Evolutionary conservation across 2,888 invertebrate genomes (phyloP).

Genomic region (Heliconius charithonia): DNA sequence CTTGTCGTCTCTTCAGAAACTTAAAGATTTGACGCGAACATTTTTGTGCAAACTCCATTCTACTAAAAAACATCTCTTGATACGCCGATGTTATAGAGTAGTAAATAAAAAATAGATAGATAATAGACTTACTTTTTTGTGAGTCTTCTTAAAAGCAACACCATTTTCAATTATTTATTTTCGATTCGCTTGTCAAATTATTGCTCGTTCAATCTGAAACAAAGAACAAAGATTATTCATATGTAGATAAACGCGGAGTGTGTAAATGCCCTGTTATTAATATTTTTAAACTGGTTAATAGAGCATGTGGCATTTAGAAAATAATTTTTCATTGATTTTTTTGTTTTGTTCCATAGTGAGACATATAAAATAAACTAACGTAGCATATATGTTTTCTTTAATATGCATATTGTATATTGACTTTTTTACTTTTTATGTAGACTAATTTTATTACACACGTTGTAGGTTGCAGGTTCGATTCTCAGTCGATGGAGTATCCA

Average conservation of each 20-base stretch:
- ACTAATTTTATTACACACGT: not conserved
- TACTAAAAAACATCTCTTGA: no score
- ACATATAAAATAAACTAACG: not conserved
- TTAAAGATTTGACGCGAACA: not conserved
- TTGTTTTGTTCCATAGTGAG: not conserved
- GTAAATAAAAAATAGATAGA: no score
- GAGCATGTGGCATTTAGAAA: not conserved
- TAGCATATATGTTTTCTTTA: not conserved
- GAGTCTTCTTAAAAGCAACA: slow-evolving; percentile 65
- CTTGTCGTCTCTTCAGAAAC: not conserved
- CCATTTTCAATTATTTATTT: slow-evolving; percentile 58
- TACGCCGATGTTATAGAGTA: no score
- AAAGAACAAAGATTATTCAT: not conserved
- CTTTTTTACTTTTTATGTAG: no score
- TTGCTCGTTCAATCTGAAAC: slow-evolving; percentile 36
- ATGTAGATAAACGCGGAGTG: not conserved
- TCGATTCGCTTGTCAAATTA: slow-evolving; percentile 8
- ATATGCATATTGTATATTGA: no score
- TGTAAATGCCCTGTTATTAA: not conserved
- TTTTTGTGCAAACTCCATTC: no score
- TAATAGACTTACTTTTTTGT: slow-evolving; percentile 68
- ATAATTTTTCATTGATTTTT: not conserved
- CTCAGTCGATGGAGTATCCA: not conserved
- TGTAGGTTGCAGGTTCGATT: not conserved
- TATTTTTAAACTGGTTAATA: slow-evolving; percentile 8